A percentile compares a stretch with the other conserved stretches of the same genome.
Conservation (phyloP, 2,113 vertebrate genomes). For the Megaleporinus macrocephalus region DNA sequence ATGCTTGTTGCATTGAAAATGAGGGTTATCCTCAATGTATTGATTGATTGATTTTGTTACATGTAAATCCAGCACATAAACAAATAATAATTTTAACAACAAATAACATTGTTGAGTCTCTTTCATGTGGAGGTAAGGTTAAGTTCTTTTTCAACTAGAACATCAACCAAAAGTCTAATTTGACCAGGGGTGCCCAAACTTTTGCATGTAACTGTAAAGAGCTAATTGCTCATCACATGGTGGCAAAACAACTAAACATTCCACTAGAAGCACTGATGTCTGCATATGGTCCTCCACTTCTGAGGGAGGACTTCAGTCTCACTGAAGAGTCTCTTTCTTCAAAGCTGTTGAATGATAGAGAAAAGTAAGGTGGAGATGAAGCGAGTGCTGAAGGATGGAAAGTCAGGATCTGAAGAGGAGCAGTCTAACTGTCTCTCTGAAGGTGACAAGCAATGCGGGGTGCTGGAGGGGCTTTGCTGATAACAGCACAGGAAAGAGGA, state of each 20-base stretch:
- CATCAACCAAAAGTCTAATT: no score
- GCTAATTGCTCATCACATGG: no score
- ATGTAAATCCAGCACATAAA: no score
- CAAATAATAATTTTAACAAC: no score
- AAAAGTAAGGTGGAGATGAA: slow-evolving; percentile 24
- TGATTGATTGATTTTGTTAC: no score
- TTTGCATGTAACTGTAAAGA: no score
- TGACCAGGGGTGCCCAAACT: no score
- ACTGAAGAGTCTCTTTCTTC: not conserved
- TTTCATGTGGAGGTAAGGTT: no score
- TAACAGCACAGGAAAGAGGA: slow-evolving; percentile 25
- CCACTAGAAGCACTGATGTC: slow-evolving; percentile 24
- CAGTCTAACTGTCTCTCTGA: slow-evolving; percentile 32
- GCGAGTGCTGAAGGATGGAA: slow-evolving; percentile 23
- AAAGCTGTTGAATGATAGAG: slow-evolving; percentile 21
- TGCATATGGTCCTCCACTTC: slow-evolving; percentile 6
- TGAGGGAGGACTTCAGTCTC: not conserved
- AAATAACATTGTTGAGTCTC: no score
- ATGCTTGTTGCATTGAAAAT: no score
- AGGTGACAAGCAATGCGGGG: slow-evolving; percentile 21
- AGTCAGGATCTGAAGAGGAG: slow-evolving; percentile 27
- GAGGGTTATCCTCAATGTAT: no score
- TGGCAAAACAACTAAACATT: slow-evolving; percentile 2
- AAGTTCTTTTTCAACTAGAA: no score
- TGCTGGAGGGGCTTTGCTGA: slow-evolving; percentile 21